Conservation (phyloP, 2,888 invertebrate species). For the Synanthedon andrenaeformis region DNA sequence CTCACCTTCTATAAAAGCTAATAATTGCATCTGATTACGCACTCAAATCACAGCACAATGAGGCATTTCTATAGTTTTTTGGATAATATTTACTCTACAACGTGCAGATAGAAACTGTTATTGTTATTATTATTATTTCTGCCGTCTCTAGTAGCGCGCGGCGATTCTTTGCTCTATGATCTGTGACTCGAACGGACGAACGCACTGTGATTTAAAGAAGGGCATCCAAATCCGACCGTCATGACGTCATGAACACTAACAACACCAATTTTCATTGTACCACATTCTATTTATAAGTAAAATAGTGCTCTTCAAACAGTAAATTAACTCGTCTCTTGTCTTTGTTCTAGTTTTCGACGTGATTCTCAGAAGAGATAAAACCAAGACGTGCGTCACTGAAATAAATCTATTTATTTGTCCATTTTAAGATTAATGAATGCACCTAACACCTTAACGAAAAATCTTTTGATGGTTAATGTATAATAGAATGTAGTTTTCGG, state of each 20-base stretch:
- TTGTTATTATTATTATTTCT: no score
- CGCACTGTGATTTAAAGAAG: slow-evolving; percentile 1
- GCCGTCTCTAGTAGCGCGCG: no score
- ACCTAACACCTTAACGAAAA: no score
- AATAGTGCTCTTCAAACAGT: neutral
- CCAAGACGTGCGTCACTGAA: slow-evolving; percentile 2
- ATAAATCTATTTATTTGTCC: neutral
- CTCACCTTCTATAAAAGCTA: no score
- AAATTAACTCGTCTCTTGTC: neutral
- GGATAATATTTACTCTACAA: no score
- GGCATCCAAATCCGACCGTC: neutral
- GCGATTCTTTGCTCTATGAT: no score
- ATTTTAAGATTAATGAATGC: neutral
- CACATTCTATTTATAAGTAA: slow-evolving; percentile 1
- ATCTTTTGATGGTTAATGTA: no score
- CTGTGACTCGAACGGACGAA: slow-evolving; percentile 2
- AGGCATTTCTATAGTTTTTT: no score
- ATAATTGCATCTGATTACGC: no score
- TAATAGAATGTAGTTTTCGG: no score
- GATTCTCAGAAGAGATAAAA: neutral
- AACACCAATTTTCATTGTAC: slow-evolving; percentile 3
- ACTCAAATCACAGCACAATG: no score
- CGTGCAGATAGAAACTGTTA: no score
- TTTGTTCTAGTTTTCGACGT: neutral
- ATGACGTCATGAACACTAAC: neutral